phyloP scores from a whole-genome alignment of 2,797 vertebrate genomes.

The Tangara arthus region DNA sequence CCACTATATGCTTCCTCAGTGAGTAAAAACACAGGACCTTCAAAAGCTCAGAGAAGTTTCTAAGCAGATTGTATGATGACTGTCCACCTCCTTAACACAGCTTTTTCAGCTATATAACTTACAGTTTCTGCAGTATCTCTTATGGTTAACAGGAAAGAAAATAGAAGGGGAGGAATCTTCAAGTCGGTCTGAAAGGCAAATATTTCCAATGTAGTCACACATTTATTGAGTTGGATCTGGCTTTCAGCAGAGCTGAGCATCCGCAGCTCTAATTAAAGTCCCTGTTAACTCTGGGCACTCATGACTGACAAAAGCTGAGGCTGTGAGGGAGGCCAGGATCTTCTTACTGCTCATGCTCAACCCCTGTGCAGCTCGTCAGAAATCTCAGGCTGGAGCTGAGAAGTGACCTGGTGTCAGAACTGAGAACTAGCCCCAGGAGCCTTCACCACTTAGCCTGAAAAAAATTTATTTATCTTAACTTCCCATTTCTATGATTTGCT shows the following conservation, averaged over 20 bases:
- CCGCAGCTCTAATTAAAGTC: neutral
- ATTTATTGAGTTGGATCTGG: neutral
- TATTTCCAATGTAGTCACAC: neutral
- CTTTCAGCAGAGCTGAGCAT: neutral
- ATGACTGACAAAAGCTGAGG: neutral
- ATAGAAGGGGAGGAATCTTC: neutral
- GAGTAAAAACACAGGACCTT: neutral
- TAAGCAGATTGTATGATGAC: neutral
- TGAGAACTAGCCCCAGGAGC: neutral
- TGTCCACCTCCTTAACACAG: neutral
- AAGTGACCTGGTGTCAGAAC: neutral
- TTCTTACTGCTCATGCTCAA: neutral
- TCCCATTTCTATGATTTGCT: constrained; percentile 18
- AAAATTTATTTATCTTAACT: neutral
- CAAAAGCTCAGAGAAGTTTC: neutral
- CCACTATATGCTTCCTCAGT: neutral
- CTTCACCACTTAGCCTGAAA: neutral
- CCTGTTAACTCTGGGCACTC: neutral
- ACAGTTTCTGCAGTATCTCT: neutral
- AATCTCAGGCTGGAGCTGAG: neutral
- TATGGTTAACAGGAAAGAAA: neutral
- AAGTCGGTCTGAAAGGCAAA: neutral
- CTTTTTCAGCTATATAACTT: neutral
- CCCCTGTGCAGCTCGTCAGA: neutral
- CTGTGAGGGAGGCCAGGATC: neutral